Evolutionary conservation across 2,113 vertebrate genomes (phyloP).

Genomic region (Apaloderma vittatum): DNA sequence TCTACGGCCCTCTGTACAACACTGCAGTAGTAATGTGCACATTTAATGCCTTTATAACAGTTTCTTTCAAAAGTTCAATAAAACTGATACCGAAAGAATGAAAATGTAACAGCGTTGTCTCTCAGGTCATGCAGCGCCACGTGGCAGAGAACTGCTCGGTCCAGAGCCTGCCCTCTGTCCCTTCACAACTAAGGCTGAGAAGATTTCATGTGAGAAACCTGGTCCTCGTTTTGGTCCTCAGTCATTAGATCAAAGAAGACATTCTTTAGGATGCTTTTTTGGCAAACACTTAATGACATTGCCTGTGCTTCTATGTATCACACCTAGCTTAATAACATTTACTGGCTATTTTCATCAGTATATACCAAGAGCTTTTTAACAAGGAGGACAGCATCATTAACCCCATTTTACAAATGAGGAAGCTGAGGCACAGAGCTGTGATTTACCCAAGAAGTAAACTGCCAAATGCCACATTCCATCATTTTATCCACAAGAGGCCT

Average conservation of each 20-base stretch:
- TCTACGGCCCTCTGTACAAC: neutral
- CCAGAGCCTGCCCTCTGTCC: neutral
- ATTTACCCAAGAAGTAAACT: slow-evolving; percentile 30
- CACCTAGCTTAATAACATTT: slow-evolving; percentile 1
- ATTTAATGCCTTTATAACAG: neutral
- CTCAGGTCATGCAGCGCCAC: neutral
- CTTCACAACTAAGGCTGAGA: neutral
- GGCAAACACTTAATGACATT: neutral
- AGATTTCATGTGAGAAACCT: neutral
- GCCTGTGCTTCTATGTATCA: neutral
- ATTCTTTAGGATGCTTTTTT: neutral
- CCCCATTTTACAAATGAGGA: slow-evolving; percentile 50
- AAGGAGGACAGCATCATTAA: slow-evolving; percentile 45
- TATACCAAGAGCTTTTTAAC: slow-evolving; percentile 34
- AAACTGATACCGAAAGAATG: neutral
- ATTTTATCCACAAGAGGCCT: neutral
- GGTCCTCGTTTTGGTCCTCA: neutral
- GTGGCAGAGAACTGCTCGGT: neutral
- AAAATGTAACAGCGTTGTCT: neutral
- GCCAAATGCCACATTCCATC: neutral
- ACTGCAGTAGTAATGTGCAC: neutral
- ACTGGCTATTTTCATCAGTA: neutral
- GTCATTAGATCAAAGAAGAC: neutral
- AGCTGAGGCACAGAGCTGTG: slow-evolving; percentile 46
- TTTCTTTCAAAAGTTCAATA: neutral